Conservation (phyloP, 2,888 invertebrate species). For the Chrysodeixis includens region DNA sequence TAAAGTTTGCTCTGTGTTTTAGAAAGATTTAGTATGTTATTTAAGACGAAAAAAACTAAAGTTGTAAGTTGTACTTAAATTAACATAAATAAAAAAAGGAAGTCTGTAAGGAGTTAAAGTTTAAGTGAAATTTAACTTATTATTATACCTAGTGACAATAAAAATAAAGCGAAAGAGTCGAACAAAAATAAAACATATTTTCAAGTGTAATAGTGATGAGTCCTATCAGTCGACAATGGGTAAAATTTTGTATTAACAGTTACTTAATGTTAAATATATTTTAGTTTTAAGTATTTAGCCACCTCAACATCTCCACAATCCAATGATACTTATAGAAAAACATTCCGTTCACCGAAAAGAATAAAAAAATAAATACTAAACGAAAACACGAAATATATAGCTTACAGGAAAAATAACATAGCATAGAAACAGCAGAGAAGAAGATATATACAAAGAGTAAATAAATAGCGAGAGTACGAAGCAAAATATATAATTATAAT, state of each 20-base stretch:
- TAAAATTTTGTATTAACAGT: neutral
- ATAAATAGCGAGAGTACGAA: conserved; percentile 77
- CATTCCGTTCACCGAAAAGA: conserved; percentile 66
- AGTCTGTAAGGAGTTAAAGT: too few relatives aligned
- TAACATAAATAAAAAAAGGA: too few relatives aligned
- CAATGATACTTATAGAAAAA: conserved; percentile 66
- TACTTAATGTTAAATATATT: neutral
- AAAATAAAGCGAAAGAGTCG: too few relatives aligned
- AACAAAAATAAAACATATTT: too few relatives aligned
- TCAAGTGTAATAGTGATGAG: neutral
- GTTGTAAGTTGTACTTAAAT: too few relatives aligned
- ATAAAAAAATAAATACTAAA: conserved; percentile 56
- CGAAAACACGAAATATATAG: conserved; percentile 63
- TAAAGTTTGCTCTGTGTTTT: too few relatives aligned
- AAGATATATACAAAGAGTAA: conserved; percentile 62
- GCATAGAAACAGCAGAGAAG: conserved; percentile 57
- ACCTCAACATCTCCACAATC: conserved; percentile 60
- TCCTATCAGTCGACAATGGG: too few relatives aligned
- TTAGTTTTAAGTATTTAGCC: conserved; percentile 7
- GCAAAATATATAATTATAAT: conserved; percentile 62
- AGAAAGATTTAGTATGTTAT: too few relatives aligned
- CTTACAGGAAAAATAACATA: conserved; percentile 64
- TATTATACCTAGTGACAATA: too few relatives aligned
- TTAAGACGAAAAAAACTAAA: too few relatives aligned
- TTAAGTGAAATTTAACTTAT: too few relatives aligned